These are phyloP conservation scores for Nymphalis urticae DNA, from an alignment of 2,888 invertebrate genomes.

Conservation along the genomic window DNA sequence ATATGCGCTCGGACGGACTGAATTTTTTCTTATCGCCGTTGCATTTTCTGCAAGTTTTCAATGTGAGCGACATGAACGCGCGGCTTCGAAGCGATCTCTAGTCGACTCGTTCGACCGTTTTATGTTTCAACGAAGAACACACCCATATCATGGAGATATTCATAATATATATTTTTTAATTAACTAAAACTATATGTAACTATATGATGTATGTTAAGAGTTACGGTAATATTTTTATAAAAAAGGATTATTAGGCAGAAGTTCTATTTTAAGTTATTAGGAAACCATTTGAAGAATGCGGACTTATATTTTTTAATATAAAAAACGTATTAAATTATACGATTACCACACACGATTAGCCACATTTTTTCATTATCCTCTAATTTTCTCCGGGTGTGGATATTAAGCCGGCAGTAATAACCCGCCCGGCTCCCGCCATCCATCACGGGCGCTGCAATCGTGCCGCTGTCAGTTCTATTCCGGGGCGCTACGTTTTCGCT, in stretches of 20 bases:
- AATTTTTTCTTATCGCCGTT: conserved; percentile 80
- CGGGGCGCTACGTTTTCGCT: conserved; percentile 78
- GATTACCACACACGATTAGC: conserved; percentile 35
- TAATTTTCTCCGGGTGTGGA: conserved; percentile 56
- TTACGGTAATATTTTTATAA: too few relatives aligned
- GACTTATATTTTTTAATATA: not conserved
- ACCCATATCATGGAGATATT: not conserved
- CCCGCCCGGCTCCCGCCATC: conserved; percentile 65
- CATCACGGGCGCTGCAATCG: conserved; percentile 77
- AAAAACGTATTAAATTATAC: conserved; percentile 36
- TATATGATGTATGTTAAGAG: too few relatives aligned
- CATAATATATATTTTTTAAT: too few relatives aligned
- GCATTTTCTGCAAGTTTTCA: conserved; percentile 80
- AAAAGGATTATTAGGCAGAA: too few relatives aligned
- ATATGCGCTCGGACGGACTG: conserved; percentile 73
- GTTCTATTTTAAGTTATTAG: too few relatives aligned
- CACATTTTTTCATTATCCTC: conserved; percentile 52
- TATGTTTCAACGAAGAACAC: conserved; percentile 40
- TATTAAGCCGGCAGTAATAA: conserved; percentile 69
- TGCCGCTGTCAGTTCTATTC: conserved; percentile 78
- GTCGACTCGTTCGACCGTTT: conserved; percentile 46
- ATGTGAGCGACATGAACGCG: conserved; percentile 61
- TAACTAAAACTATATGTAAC: too few relatives aligned
- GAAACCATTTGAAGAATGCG: too few relatives aligned
- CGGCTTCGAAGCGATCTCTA: conserved; percentile 50